A percentile compares a stretch with the other conserved stretches of the same genome.
These are phyloP conservation scores for Argopecten irradians DNA, from an alignment of 1,140 invertebrate species.

Conservation along the genomic window DNA sequence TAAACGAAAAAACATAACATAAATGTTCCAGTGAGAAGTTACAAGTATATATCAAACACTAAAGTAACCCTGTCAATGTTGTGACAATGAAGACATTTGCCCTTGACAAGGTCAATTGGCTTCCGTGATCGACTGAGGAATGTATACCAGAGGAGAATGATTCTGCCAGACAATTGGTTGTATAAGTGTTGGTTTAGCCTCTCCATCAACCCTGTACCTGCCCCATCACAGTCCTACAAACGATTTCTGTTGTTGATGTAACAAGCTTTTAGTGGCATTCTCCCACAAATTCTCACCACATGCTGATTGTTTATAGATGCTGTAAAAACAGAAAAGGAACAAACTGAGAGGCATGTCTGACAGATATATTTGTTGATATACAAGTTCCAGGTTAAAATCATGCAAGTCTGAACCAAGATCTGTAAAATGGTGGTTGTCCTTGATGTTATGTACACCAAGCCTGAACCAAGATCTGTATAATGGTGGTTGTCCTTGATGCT, in stretches of 20 bases:
- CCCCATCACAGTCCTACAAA: neutral
- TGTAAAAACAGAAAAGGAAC: neutral
- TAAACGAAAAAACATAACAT: too few species aligned
- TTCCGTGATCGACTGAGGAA: neutral
- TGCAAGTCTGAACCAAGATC: too few species aligned
- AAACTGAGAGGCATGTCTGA: too few species aligned
- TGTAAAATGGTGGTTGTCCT: too few species aligned
- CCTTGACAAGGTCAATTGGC: constrained; percentile 1
- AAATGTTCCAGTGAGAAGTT: too few species aligned
- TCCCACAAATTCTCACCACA: neutral
- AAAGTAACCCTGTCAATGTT: too few species aligned
- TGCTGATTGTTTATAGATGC: neutral
- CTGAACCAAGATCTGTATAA: too few species aligned
- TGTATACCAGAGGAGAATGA: neutral
- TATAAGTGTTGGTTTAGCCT: constrained; percentile 8
- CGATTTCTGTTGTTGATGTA: constrained; percentile 17
- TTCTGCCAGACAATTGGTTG: neutral
- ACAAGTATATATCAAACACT: too few species aligned
- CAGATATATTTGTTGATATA: too few species aligned
- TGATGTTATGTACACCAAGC: too few species aligned
- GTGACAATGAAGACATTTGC: neutral
- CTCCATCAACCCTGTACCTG: neutral
- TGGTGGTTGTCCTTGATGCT: too few species aligned
- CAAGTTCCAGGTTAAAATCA: too few species aligned
- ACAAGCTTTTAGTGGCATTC: constrained; percentile 9